Evolutionary conservation across 2,888 invertebrate species (phyloP), one percentile per base, ranked within the genome.

Genomic region (Odontomyia ornata): DNA sequence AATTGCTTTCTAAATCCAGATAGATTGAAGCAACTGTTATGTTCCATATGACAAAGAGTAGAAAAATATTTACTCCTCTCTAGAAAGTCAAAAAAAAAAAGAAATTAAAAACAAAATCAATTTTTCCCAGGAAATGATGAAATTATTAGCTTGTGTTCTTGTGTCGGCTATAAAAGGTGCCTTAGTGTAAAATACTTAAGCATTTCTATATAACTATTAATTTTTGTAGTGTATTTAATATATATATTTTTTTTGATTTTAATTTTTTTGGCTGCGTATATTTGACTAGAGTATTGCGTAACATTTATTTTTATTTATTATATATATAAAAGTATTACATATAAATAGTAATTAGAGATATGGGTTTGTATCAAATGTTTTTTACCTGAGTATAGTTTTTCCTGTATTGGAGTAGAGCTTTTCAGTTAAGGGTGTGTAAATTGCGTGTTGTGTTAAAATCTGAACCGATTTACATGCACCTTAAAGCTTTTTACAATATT

Each of bases 151-250:
- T 75, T 60, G 47, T 75, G 64, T 46, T 64, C 28, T 56, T 62
- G 75, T 75, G 69, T 77, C 65, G 72, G 64, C 64, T 77, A 77
- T 64, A 56, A 43, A 77, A 72, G 77, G 77, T 77, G 77, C 77
- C 77, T 77, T 77, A 77, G 76, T 76, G 76, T 67, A 76, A 47
- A 76, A 67, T 47, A 76, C 36, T 73, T 73, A 67, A 76, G 56
- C 60, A 76, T 27, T 76, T 75, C 36, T 65, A 46, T 9, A 75
- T 21, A 25, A 64, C 60, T 36, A 43, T 52, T 76, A 25, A 75
- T 47, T 76, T 76, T 47, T 27, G 56, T 67, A 67, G 46, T 36
- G 21, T 30, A 72, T 52, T 72, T 72, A 25, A 27, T 21, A 9
- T 5, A 36, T 36, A 36, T 36, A 36, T 5, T 36, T 52, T 67